A percentile compares a stretch with the other conserved stretches of the same genome.
Conservation (phyloP, 53 echinoderm and acorn worm genomes). For the Apostichopus leukothele region DNA sequence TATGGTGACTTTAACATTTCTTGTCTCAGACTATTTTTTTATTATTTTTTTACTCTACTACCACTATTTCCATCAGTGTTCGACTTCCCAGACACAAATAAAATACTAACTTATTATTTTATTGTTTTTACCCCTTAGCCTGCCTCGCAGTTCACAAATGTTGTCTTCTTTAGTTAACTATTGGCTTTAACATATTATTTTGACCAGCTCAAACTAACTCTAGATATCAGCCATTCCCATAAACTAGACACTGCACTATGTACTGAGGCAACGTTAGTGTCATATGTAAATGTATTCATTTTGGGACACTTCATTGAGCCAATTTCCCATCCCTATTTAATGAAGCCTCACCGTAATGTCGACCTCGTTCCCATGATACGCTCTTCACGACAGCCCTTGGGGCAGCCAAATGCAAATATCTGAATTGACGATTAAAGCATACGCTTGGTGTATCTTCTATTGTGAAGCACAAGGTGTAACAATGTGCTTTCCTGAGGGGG, state of each 20-base stretch:
- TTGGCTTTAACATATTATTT: too few species aligned
- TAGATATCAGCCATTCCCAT: too few species aligned
- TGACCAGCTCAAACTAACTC: too few species aligned
- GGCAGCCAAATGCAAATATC: slow-evolving; percentile 30
- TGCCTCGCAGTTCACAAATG: too few species aligned
- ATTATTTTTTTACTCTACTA: too few species aligned
- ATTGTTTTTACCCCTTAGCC: too few species aligned
- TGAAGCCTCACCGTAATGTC: slow-evolving; percentile 29
- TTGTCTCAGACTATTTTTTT: too few species aligned
- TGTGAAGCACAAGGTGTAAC: slow-evolving; percentile 23
- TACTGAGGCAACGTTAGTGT: background rate
- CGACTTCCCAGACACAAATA: too few species aligned
- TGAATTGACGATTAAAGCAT: slow-evolving; percentile 11
- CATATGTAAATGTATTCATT: slow-evolving; percentile 40
- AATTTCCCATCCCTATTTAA: slow-evolving; percentile 33
- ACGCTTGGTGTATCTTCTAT: background rate
- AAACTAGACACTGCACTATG: background rate
- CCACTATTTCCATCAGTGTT: too few species aligned
- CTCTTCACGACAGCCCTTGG: slow-evolving; percentile 30
- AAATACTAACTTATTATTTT: too few species aligned
- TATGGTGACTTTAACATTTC: too few species aligned
- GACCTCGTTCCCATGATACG: slow-evolving; percentile 38
- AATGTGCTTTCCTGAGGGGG: slow-evolving; percentile 37
- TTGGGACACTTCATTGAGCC: slow-evolving; percentile 35
- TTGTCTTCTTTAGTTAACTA: too few species aligned